Evolutionary conservation across 2,113 vertebrate species (phyloP).

Genomic region (Penelope pileata): DNA sequence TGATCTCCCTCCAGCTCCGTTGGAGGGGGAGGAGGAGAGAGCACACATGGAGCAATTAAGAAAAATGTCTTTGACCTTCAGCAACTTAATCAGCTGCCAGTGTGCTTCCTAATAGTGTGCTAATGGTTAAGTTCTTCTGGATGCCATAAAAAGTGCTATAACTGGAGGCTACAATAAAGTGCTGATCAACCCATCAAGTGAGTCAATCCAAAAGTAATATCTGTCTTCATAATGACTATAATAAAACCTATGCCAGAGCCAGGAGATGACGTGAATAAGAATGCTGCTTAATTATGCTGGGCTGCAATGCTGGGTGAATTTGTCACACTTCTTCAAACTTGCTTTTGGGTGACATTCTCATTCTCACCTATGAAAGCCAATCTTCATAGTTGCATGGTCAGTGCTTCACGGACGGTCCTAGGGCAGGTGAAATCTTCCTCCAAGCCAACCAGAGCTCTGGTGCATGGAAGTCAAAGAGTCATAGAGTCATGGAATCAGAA

Average conservation of each 20-base stretch:
- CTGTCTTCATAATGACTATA: constrained; percentile 63
- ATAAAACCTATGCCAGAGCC: constrained; percentile 65
- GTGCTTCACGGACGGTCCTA: neutral
- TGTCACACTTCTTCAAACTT: neutral
- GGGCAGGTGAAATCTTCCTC: neutral
- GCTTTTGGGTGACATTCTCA: neutral
- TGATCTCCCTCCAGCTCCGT: constrained; percentile 1
- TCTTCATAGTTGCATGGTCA: rapidly evolving
- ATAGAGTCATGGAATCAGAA: neutral
- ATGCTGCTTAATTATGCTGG: constrained; percentile 42
- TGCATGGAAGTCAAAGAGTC: neutral
- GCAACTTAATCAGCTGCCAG: constrained; percentile 63
- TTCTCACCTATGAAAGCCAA: neutral
- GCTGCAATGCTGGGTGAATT: neutral
- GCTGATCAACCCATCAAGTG: constrained; percentile 71
- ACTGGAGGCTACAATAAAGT: constrained; percentile 71
- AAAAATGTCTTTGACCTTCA: constrained; percentile 69
- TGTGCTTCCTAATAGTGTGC: constrained; percentile 51
- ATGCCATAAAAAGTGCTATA: constrained; percentile 68
- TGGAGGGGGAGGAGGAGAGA: neutral
- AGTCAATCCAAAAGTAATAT: constrained; percentile 73
- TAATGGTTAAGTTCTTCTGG: constrained; percentile 68
- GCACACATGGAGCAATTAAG: constrained; percentile 56
- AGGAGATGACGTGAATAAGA: constrained; percentile 52
- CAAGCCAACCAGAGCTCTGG: neutral